Base-by-base conservation (phyloP, 2,888 invertebrate species). In the Chrysolina oricalcia region DNA sequence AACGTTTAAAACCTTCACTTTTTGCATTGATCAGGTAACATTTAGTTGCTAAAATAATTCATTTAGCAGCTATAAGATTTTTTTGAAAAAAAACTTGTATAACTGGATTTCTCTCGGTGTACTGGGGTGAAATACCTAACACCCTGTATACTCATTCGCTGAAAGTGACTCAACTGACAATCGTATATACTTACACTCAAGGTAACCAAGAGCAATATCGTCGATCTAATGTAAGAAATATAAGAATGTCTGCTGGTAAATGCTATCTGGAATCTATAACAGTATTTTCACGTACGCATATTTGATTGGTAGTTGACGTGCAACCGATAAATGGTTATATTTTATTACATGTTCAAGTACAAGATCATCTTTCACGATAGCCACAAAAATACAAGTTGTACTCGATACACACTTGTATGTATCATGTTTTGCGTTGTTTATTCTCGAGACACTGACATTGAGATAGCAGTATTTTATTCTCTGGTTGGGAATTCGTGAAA, bases 281-380 rank as follows among this genome's bases (percentile, higher is more conserved):
- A 74, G 78, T 83, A 82, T 82, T 82, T 83, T 83, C 81, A 84
- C 83, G 81, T 82, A 80, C 75, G 74, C 67, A 78, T 41, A 80
- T 84, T 84, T 84, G 85, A 85, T 85, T 83, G 84, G 84, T 83
- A 81, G 82, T 84, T 84, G 83, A 83, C 83, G 77, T 82, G 80
- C 75, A 78, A 70, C 79, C 83, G 83, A 83, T 85, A 83, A 83
- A 83, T 83, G 81, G 82, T 78, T 76, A 81, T 84, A 83, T 83
- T 84, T 85, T 85, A 84, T 85, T 83, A 83, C 83, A 78, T 79
- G 80, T 77, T 80, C 78, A 75, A 70, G 77, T 79, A 80, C 78
- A 77, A 74, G 77, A 77, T 77, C 79, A 79, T 77, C 75, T 79
- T 77, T 79, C 75, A 69, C 72, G 79, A 79, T 79, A 75, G 75